Evolutionary conservation across 2,888 invertebrate species (phyloP).

Genomic region (Volucella zonaria): DNA sequence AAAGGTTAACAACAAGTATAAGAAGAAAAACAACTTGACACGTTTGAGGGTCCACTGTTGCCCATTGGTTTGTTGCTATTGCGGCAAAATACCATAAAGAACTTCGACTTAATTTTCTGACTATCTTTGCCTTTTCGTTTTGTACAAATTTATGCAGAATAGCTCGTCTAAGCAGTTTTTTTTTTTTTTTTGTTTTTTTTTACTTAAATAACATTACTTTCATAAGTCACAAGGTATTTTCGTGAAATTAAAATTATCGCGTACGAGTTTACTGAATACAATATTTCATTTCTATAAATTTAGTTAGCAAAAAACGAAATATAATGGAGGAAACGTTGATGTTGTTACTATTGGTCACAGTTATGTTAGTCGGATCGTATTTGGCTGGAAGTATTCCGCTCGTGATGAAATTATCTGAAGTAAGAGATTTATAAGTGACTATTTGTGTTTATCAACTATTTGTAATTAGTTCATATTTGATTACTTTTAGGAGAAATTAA

Average conservation of each 20-base stretch:
- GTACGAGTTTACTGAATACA: no score
- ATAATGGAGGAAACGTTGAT: conserved; percentile 90
- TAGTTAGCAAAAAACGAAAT: conserved; percentile 83
- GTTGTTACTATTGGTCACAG: conserved; percentile 91
- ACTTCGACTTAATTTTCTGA: background rate
- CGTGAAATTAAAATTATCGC: background rate
- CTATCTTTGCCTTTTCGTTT: no score
- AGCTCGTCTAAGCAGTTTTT: background rate
- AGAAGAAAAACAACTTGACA: conserved; percentile 41
- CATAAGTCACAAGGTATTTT: background rate
- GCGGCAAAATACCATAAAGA: background rate
- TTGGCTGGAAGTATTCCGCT: conserved; percentile 97
- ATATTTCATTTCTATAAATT: no score
- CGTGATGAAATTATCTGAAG: conserved; percentile 97
- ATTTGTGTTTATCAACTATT: background rate
- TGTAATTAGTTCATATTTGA: background rate
- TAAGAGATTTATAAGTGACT: conserved; percentile 81
- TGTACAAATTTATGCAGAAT: no score
- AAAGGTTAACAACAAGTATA: conserved; percentile 17
- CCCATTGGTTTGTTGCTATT: conserved; percentile 24
- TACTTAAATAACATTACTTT: background rate
- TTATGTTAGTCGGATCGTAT: conserved; percentile 98
- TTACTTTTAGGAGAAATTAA: conserved; percentile 91
- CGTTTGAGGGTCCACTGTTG: conserved; percentile 15
- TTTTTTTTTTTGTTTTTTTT: background rate